Base-by-base conservation (phyloP, 2,113 vertebrate genomes). In the Macroglossus sobrinus region DNA sequence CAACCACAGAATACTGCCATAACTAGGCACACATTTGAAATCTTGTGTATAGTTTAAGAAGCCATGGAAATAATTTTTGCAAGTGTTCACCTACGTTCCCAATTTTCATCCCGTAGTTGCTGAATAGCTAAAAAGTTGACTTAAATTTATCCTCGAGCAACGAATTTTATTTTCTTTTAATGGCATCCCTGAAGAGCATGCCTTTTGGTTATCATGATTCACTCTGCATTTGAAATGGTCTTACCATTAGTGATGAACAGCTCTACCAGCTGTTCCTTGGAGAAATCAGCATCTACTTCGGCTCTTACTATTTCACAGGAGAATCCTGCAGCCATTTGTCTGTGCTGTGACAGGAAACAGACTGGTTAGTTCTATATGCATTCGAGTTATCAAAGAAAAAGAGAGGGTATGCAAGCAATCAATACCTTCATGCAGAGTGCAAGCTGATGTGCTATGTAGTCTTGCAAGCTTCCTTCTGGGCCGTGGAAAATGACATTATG, bases 381-480 rank as follows among this genome's bases (percentile, higher is more conserved):
- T 47, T 63, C 1, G 4, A 59, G 26, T 68, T 91, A 94, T 88
- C 61, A 40, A 74, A 97, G 18, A 64, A 71, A 96, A 89, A 50
- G 63, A 61, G 38, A 88, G 22, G 0, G 22, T 18, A n/a, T 22
- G 6, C n/a, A 93, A 92, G 50, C 57, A 47, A 15, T n/a, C 13
- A 72, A 89, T 99, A 99, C 99, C 99, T 99, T 99, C 95, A 99
- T 98, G 98, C 99, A 99, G 97, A 98, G 97, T 0, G 99, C 99
- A 53, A 99, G 98, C 98, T 99, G 99, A 92, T 97, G 91, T 4
- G 99, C 99, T 86, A 99, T 98, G 94, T 99, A 99, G 92, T 99
- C 99, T 98, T 99, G 99, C 94, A 99, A 99, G 98, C 99, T 99
- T 98, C 99, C 99, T 98, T 99, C 99, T 61, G 99, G 99, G 93